These are phyloP conservation scores for Siniperca knerii DNA, from an alignment of 2,113 vertebrate genomes.

Conservation along the genomic window DNA sequence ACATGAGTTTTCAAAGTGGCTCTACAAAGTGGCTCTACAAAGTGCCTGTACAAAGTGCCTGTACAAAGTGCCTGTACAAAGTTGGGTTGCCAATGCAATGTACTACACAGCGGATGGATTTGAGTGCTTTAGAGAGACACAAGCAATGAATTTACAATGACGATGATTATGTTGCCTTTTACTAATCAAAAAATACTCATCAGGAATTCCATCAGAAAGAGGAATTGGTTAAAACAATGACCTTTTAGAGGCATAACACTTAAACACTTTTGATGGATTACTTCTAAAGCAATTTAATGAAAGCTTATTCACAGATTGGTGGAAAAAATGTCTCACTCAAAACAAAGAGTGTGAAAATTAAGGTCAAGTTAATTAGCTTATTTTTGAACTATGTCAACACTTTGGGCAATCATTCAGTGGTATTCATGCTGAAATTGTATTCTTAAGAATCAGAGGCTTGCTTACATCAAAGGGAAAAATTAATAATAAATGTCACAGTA, in stretches of 20 bases:
- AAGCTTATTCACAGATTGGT: background rate
- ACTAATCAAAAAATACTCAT: background rate
- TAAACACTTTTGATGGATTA: slow-evolving; percentile 26
- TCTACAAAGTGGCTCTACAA: too few relatives aligned
- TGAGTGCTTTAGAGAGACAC: background rate
- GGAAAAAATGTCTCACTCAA: slow-evolving; percentile 24
- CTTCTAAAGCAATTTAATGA: slow-evolving; percentile 21
- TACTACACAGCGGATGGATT: background rate
- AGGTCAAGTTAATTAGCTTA: slow-evolving; percentile 22
- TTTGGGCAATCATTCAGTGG: slow-evolving; percentile 14
- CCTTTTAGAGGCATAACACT: background rate
- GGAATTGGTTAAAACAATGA: background rate
- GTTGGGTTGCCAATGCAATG: background rate
- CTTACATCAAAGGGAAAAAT: background rate
- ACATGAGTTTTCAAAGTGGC: background rate
- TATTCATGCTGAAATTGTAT: slow-evolving; percentile 16
- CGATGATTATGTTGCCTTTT: background rate
- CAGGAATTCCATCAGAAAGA: slow-evolving; percentile 17
- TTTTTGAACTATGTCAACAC: slow-evolving; percentile 9
- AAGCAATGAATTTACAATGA: background rate
- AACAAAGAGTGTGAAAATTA: slow-evolving; percentile 20
- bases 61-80: too few relatives aligned
- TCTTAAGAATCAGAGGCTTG: slow-evolving; percentile 21
- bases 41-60: background rate
- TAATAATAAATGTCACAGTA: background rate